Conservation (phyloP, 2,888 invertebrate genomes). For the Macaria liturata region DNA sequence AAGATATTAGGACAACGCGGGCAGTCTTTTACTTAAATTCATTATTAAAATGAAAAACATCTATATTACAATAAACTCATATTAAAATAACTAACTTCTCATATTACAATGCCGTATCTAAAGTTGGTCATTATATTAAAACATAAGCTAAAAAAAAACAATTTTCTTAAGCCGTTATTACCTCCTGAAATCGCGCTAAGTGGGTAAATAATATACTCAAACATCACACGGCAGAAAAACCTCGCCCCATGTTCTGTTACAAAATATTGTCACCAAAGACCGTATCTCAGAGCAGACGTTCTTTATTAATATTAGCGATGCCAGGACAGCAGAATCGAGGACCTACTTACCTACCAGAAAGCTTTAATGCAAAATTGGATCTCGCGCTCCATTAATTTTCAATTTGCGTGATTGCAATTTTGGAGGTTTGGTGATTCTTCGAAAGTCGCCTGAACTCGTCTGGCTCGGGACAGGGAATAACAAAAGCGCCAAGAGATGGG, state of each 20-base stretch:
- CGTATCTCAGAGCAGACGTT: constrained; percentile 21
- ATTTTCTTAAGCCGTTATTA: no score
- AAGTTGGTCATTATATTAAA: neutral
- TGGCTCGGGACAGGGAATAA: constrained; percentile 62
- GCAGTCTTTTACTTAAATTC: no score
- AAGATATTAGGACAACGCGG: no score
- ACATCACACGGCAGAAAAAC: no score
- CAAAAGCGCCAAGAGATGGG: constrained; percentile 70
- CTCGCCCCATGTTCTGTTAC: neutral
- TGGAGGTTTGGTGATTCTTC: constrained; percentile 77
- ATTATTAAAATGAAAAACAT: no score
- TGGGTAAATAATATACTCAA: no score
- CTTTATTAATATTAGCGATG: constrained; percentile 41
- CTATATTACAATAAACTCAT: no score
- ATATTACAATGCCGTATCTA: no score
- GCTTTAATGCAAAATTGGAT: constrained; percentile 80
- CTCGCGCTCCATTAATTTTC: constrained; percentile 82
- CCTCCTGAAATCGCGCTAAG: no score
- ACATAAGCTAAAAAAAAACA: neutral
- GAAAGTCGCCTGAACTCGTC: constrained; percentile 63
- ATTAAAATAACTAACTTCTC: no score
- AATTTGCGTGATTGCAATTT: constrained; percentile 82
- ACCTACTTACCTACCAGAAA: constrained; percentile 64
- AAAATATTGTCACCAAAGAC: constrained; percentile 22
- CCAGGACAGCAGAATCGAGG: constrained; percentile 49